phyloP scores from a whole-genome alignment of 2,888 invertebrate species.

The Lithophane socia region DNA sequence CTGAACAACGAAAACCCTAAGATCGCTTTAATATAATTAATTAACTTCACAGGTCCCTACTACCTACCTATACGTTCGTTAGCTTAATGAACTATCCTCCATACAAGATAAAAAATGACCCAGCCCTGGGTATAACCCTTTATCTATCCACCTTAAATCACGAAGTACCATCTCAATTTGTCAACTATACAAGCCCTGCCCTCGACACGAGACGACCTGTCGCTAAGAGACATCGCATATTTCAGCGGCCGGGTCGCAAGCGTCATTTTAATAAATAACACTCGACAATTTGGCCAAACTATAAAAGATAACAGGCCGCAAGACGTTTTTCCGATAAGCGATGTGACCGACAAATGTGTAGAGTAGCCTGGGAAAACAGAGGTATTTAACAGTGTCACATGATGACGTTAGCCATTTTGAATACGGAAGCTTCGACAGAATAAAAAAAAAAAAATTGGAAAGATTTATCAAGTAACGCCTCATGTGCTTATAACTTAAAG shows the following conservation, averaged over 20 bases:
- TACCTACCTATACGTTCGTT: too few species aligned
- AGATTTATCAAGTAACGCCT: not conserved
- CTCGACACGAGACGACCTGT: conserved; percentile 38
- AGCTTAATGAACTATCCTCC: not conserved
- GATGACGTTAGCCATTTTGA: not conserved
- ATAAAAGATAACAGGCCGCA: conserved; percentile 74
- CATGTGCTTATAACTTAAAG: not conserved
- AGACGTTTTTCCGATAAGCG: conserved; percentile 77
- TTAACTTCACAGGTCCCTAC: not conserved
- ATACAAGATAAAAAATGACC: not conserved
- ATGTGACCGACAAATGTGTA: conserved; percentile 69
- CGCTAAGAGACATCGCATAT: conserved; percentile 51
- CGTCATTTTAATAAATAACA: conserved; percentile 79
- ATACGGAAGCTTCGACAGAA: not conserved
- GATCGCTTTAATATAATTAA: not conserved
- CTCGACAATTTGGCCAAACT: conserved; percentile 78
- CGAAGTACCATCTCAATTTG: conserved; percentile 49
- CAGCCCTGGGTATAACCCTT: not conserved
- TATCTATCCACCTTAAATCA: conserved; percentile 9
- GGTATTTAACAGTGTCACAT: not conserved
- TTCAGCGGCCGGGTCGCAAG: conserved; percentile 57
- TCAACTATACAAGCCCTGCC: conserved; percentile 22
- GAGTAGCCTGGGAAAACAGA: conserved; percentile 58
- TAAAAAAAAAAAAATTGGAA: too few species aligned
- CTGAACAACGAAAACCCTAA: not conserved